Base-by-base conservation (phyloP, 2,113 vertebrate species). In the Accipiter virgatus region DNA sequence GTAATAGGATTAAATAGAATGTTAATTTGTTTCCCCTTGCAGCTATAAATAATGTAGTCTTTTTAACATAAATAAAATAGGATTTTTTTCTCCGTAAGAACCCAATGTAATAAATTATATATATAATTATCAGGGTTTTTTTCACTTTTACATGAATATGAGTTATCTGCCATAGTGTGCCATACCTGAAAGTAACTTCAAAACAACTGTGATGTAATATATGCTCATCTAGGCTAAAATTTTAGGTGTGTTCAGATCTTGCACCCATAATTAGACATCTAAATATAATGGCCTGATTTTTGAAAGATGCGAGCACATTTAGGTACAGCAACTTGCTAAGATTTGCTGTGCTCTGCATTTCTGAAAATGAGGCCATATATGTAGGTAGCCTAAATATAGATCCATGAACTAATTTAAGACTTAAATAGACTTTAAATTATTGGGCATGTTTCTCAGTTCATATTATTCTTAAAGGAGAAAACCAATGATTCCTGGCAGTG, bases 211-310 rank as follows among this genome's bases (percentile, higher is more conserved):
- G 52, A 83, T 47, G 72, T 40, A 36, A 63, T 31, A 3, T 32
- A 27, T 42, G 70, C 32, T 66, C 81, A 61, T 53, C 31, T 62
- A 55, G 67, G 63, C 53, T 84, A 27, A 86, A 83, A 90, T 70
- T 70, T 92, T 73, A 73, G 52, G 36, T 88, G 93, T 12, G 7
- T 59, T 88, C 48, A 78, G 70, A 62, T 72, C 59, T 65, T 43
- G 27, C 63, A 85, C 73, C 65, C 42, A 31, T 93, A 93, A 87
- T 96, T 93, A 92, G 66, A 23, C 38, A 62, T 79, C 93, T 95
- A 96, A 97, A 96, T 96, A 88, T 92, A 96, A 82, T 12, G 47
- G 79, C 95, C 94, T 96, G 90, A 19, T 94, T 96, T 86, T 40
- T 43, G 38, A 9, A 66, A 87, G 77, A 78, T 45, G 53, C 31